Conservation (phyloP, 2,113 vertebrate species). For the Onychostruthus taczanowskii region DNA sequence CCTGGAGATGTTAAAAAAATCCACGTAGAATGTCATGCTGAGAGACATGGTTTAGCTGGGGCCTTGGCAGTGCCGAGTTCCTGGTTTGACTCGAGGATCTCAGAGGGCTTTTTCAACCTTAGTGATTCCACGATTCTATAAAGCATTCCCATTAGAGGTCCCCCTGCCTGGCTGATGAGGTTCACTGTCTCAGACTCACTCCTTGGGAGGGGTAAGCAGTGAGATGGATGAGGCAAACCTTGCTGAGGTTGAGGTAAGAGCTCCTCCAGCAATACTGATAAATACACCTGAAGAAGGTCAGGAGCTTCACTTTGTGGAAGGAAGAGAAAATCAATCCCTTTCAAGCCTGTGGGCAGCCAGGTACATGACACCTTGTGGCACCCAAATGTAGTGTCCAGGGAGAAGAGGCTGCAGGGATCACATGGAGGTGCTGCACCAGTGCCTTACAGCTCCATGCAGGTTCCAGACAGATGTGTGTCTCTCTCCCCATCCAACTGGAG, state of each 20-base stretch:
- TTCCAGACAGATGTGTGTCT: background rate
- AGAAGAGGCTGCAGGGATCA: background rate
- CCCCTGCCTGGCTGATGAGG: background rate
- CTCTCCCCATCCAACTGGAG: background rate
- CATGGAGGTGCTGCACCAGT: background rate
- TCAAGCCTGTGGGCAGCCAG: background rate
- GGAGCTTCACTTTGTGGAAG: background rate
- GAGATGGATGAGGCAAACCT: background rate
- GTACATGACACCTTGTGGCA: background rate
- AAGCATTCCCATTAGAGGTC: background rate
- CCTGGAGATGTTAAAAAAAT: background rate
- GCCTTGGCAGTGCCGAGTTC: background rate
- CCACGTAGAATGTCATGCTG: rapidly evolving
- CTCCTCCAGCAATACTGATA: background rate
- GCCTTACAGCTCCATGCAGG: background rate
- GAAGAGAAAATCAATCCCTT: background rate
- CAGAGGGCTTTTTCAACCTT: background rate
- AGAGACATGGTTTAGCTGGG: background rate
- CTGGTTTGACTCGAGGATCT: background rate
- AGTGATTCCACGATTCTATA: background rate
- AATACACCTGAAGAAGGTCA: background rate
- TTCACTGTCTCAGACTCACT: background rate
- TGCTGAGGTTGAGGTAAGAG: background rate
- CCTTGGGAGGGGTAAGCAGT: background rate
- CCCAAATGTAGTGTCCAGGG: rapidly evolving